Conservation (phyloP, 2,113 vertebrate genomes). For the Ursus arctos region DNA sequence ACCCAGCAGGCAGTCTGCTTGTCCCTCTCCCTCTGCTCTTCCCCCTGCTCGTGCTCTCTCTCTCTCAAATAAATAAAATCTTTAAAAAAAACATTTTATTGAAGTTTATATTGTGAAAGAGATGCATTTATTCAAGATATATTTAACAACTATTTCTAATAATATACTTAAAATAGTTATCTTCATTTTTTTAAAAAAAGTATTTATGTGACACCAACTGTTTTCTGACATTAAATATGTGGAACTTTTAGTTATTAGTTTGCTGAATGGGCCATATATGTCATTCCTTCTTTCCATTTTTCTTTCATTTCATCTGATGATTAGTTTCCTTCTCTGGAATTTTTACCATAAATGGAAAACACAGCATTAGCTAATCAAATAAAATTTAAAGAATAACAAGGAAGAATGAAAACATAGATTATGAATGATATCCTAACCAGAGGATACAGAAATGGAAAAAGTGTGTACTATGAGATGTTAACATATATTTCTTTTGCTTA, state of each 20-base stretch:
- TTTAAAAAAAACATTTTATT: neutral
- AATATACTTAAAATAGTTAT: neutral
- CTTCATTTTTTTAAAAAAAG: neutral
- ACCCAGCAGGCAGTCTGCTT: neutral
- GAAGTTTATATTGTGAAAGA: neutral
- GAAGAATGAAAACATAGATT: constrained; percentile 25
- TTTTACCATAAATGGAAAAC: constrained; percentile 48
- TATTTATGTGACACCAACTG: neutral
- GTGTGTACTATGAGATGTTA: neutral
- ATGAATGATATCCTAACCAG: constrained; percentile 37
- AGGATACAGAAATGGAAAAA: constrained; percentile 52
- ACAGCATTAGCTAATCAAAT: constrained; percentile 25
- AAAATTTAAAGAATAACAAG: constrained; percentile 66
- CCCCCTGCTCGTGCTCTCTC: neutral
- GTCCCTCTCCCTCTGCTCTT: neutral
- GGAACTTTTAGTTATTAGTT: constrained; percentile 27
- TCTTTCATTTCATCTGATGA: constrained; percentile 56
- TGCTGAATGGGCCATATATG: neutral
- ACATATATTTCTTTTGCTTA: constrained; percentile 62
- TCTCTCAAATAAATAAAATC: neutral
- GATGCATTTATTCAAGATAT: neutral
- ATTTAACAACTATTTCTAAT: constrained; percentile 19
- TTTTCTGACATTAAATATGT: constrained; percentile 5
- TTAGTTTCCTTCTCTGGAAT: constrained; percentile 54
- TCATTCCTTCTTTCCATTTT: constrained; percentile 43